Base-by-base conservation (phyloP, 2,888 invertebrate genomes). In the Operophtera brumata region DNA sequence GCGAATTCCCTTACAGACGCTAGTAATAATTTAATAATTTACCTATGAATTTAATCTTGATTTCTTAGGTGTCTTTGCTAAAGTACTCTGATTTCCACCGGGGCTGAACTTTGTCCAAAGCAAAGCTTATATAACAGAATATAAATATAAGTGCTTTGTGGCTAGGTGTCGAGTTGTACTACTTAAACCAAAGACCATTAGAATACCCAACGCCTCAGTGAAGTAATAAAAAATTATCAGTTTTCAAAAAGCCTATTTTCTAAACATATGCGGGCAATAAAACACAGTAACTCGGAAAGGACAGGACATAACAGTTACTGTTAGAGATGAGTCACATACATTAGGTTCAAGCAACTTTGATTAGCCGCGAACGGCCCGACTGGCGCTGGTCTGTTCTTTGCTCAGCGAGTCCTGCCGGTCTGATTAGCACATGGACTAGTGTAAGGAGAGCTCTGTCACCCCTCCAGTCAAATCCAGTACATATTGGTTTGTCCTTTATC, bases 261-360 rank as follows among this genome's bases (percentile, higher is more conserved):
- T 10, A 26, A 2, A 51, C 6, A 36, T 40, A 28, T 14, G 26
- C 20, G 12, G 13, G 42, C 9, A 42, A 39, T 50, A 47, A 32
- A 50, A 50, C 11, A 37, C 4, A 34, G 8, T 35, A 41, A 43
- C 52, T 46, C 47, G 43, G 26, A 41, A 53, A 49, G 47, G 36
- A 36, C 13, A 46, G 35, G 11, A 49, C 32, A 53, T 42, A 14
- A 36, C 49, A 43, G 30, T 14, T 48, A 64, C 57, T 45, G 62
- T 60, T 47, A 47, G 35, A 47, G 30, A 54, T 64, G 64, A 64
- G 28, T 64, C 62, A 64, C 37, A 34, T 46, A 13, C 30, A 30
- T 30, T 25, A 54, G 59, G 64, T 62, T 64, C 64, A 64, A 64
- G 51, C 53, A 64, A 62, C 64, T 64, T 54, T 50, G 47, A 47